Evolutionary conservation across 2,888 invertebrate species (phyloP), one percentile per base, ranked within the genome.

Genomic region (Athetis lepigone): DNA sequence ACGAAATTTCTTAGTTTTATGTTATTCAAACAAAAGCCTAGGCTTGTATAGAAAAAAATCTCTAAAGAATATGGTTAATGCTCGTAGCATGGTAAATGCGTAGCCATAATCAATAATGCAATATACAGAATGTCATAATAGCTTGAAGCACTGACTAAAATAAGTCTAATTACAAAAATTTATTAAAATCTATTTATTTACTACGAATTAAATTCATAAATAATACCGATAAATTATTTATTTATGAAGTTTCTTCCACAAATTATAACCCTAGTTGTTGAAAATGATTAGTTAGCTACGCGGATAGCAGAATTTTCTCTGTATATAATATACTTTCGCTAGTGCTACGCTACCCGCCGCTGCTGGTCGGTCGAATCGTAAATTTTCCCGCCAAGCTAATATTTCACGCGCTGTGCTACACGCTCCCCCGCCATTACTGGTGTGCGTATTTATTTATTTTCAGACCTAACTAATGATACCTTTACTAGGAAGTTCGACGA

Each of bases 271-370:
- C 37, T 29, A 54, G 25, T 42, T 18, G 46, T 45, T 62, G 56
- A 66, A 76, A 64, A 70, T 73, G 37, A 76, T 66, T 59, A 67
- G 60, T 54, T 57, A 58, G 33, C 19, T 63, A 64, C 40, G 7
- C 46, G 65, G 73, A 67, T 70, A 25, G 67, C 72, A 74, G 75
- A 71, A 75, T 83, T 83, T 84, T 78, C 78, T 77, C 68, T n/a
- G n/a, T n/a, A n/a, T n/a, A n/a, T n/a, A 63, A 63, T 77, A 21
- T 68, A 82, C 84, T 85, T 85, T 88, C 81, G 76, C 85, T 84
- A 82, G 85, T 80, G 70, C 59, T 55, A 58, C 55, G 71, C 66
- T 70, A 37, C 50, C 62, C 52, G 45, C 49, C 13, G 70, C 68
- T 66, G 43, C 49, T 60, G 49, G 47, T 46, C 33, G 27, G 27